Evolutionary conservation across 2,888 invertebrate genomes (phyloP), one percentile per base, ranked within the genome.

Genomic region (Tuberolachnus salignus): DNA sequence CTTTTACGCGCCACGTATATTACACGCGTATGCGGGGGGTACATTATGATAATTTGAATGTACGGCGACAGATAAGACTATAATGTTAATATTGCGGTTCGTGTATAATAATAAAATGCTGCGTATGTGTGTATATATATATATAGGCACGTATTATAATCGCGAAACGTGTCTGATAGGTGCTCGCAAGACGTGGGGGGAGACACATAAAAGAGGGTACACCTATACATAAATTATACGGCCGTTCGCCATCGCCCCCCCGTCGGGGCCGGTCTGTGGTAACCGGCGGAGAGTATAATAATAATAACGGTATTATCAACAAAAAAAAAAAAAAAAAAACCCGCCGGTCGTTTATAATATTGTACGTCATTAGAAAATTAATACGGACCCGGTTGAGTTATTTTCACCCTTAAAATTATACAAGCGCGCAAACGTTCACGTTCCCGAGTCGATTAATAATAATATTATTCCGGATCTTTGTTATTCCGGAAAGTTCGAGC

Each of bases 21-120:
- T 63, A 42, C 13, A 13, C 23, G 8, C 53, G 3, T 1, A 59
- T 14, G 13, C 26, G 51, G 26, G n/a, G 46, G 4, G 26, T 49
- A 51, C 21, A 51, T 67, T 67, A 67, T 67, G 49, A 67, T 67
- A 67, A 67, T 67, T 67, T 14, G 26, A 67, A 16, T 51, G n/a
- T 67, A 51, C 19, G 13, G 26, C 3, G 26, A 67, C 26, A 21
- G 49, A 67, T 67, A 51, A 67, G 14, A 23, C 21, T 59, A 26
- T 59, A 26, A 23, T 34, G 21, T 21, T 55, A 16, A n/a, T 46
- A 66, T 66, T 49, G 16, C 66, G 23, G 23, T 42, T 16, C 4
- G 46, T 16, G 23, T 66, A 66, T 46, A 16, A 66, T 55, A 55
- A 21, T 21, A n/a, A n/a, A n/a, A n/a, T n/a, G n/a, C n/a, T n/a